phyloP scores from a whole-genome alignment of 2,113 vertebrate genomes.

The Nanorana parkeri region DNA sequence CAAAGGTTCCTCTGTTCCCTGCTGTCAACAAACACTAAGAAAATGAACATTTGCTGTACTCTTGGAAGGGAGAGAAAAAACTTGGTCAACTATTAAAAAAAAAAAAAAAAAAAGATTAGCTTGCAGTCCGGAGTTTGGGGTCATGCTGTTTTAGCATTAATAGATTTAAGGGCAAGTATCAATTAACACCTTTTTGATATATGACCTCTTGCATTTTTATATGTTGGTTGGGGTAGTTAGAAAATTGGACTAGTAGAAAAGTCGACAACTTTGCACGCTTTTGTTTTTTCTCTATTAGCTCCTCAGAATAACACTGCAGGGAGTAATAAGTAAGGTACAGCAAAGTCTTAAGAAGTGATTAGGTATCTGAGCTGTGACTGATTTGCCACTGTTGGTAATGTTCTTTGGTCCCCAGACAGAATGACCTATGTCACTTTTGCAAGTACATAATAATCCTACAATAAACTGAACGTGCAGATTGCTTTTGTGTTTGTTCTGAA shows the following conservation, averaged over 20 bases:
- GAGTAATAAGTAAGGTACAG: background rate
- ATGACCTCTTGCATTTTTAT: slow-evolving; percentile 43
- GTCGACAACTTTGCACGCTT: background rate
- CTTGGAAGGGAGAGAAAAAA: background rate
- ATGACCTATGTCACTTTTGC: too few relatives aligned
- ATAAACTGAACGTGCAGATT: too few relatives aligned
- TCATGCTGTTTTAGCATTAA: slow-evolving; percentile 53
- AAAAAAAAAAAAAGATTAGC: slow-evolving; percentile 43
- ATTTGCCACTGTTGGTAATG: too few relatives aligned
- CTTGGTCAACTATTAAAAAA: slow-evolving; percentile 36
- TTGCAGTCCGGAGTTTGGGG: slow-evolving; percentile 34
- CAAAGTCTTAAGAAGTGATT: background rate
- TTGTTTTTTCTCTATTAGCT: slow-evolving; percentile 6
- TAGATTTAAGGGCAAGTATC: slow-evolving; percentile 48
- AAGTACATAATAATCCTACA: too few relatives aligned
- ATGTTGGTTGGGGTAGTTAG: slow-evolving; percentile 37
- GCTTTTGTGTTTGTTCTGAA: too few relatives aligned
- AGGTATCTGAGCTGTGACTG: background rate
- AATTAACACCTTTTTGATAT: slow-evolving; percentile 55
- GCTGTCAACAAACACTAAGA: slow-evolving; percentile 50
- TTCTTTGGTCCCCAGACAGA: too few relatives aligned
- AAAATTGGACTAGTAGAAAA: slow-evolving; percentile 36
- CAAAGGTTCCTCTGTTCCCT: slow-evolving; percentile 52
- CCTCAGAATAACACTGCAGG: background rate
- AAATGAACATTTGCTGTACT: slow-evolving; percentile 38